Conservation (phyloP, 2,797 vertebrate species). For the Amblyopsis hoosieri region DNA sequence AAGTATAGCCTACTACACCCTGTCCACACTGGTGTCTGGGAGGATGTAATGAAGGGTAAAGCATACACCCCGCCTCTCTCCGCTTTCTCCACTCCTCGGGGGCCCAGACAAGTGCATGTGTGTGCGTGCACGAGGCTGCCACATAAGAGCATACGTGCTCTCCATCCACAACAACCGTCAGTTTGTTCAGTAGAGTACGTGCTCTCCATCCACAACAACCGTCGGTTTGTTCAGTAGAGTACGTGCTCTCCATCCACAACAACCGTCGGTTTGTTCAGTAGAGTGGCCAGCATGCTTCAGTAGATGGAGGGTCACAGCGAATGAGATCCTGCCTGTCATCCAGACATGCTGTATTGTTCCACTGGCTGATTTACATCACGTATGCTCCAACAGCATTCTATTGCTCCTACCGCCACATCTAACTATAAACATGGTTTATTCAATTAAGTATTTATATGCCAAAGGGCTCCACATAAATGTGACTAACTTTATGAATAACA, state of each 20-base stretch:
- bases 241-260: constrained; percentile 28
- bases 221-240: background rate
- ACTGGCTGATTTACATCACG: constrained; percentile 19
- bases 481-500: too few species aligned
- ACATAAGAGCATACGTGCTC: constrained; percentile 11
- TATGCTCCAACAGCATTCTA: too few species aligned
- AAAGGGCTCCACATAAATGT: too few species aligned
- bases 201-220: constrained; percentile 30
- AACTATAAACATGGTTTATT: too few species aligned
- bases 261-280: constrained; percentile 18
- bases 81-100: background rate
- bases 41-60: too few species aligned
- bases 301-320: constrained; percentile 12
- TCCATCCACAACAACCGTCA: constrained; percentile 27
- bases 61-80: too few species aligned
- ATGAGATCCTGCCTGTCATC: constrained; percentile 16
- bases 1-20: too few species aligned
- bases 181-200: constrained; percentile 17
- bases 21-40: too few species aligned
- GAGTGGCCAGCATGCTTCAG: constrained; percentile 20
- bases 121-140: constrained; percentile 6
- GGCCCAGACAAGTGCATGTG: background rate
- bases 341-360: constrained; percentile 29
- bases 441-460: too few species aligned
- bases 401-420: too few species aligned